These are phyloP conservation scores for Napeogenes sylphis DNA, from an alignment of 2,888 invertebrate genomes.

Conservation along the genomic window DNA sequence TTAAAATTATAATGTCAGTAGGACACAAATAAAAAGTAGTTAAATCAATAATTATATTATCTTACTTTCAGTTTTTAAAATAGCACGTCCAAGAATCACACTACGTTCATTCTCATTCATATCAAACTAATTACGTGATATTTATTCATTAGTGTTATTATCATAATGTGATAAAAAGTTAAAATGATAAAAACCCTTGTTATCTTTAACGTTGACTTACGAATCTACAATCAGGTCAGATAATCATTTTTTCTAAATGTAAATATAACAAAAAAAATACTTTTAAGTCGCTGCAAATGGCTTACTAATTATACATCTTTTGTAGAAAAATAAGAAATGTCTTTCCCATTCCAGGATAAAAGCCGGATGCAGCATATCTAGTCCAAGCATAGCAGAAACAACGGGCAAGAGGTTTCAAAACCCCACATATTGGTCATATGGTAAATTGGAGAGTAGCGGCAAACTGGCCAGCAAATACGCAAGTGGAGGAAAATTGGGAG, in stretches of 20 bases:
- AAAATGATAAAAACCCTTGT: slow-evolving; percentile 6
- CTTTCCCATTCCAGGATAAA: slow-evolving; percentile 54
- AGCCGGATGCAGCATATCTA: slow-evolving; percentile 70
- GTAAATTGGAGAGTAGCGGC: slow-evolving; percentile 61
- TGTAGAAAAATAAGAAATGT: slow-evolving; percentile 14
- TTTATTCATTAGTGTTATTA: slow-evolving; percentile 16
- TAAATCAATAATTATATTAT: no score
- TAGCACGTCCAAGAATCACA: slow-evolving; percentile 16
- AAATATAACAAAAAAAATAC: no score
- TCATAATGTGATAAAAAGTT: slow-evolving; percentile 7
- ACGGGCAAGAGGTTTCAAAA: slow-evolving; percentile 65
- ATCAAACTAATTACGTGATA: slow-evolving; percentile 18
- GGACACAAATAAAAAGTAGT: no score
- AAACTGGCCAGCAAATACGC: slow-evolving; percentile 66
- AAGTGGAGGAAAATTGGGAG: slow-evolving; percentile 63
- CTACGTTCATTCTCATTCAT: slow-evolving; percentile 4
- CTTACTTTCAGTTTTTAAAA: slow-evolving; percentile 4
- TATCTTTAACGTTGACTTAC: slow-evolving; percentile 7
- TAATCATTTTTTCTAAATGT: no score
- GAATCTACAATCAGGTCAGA: slow-evolving; percentile 10
- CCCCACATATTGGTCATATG: slow-evolving; percentile 63
- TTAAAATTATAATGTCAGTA: no score
- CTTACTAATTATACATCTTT: background rate
- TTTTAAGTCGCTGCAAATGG: no score
- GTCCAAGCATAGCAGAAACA: slow-evolving; percentile 60